Evolutionary conservation across 2,113 vertebrate species (phyloP), one percentile per base, ranked within the genome.

Genomic region (Xenopus tropicalis): DNA sequence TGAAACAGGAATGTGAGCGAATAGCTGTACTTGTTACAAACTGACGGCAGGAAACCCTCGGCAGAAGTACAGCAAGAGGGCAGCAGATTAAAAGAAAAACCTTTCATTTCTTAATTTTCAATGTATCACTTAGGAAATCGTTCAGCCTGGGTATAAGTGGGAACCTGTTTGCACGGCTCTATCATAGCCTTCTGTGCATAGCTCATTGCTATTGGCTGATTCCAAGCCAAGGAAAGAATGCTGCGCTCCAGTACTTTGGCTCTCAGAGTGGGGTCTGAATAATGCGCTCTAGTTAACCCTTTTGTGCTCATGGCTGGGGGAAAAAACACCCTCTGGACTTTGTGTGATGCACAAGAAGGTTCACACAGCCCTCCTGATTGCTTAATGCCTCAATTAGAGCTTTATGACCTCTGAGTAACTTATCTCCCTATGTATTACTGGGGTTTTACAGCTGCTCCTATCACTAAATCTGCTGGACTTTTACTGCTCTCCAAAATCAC

Each of bases 321-420:
- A 13, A n/a, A n/a, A 58, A 10, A 16, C 43, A 65, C 61, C 64
- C 61, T 48, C 37, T 37, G 64, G 17, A 61, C 72, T 61, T 66
- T 66, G 56, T 52, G 56, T 58, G 20, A 42, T 46, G 23, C 6
- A 59, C 56, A 29, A 61, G 61, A 62, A 69, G 72, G 72, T 74
- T 69, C 58, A 69, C 73, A 75, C 72, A 76, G 58, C 29, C 29
- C 29, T 69, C 11, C 46, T 61, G 58, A 69, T 76, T 76, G 46
- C 66, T 46, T 74, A 74, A 74, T 76, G 59, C 73, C 73, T 68
- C 72, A 74, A 74, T 74, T 76, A 76, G 66, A 63, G 59, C 66
- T 76, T 76, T 76, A 76, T 51, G 65, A 63, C 73, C 66, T 61
- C 63, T 43, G 57, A 24, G 25, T 43, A 37, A 52, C 65, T 74